phyloP scores from a whole-genome alignment of 2,797 vertebrate genomes.

The Neoniphon sammara region DNA sequence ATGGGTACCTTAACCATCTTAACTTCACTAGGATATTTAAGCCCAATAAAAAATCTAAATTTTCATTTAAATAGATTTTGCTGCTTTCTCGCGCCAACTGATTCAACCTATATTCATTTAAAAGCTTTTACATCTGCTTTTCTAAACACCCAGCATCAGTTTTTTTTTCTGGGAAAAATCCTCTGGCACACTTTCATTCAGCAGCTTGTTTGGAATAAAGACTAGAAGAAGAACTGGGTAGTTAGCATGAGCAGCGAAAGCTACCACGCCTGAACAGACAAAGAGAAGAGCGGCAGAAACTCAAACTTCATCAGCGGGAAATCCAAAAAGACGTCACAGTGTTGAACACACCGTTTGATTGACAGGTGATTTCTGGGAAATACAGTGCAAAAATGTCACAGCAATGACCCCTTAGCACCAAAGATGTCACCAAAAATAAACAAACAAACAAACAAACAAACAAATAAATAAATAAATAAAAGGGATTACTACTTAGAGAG shows the following conservation, averaged over 20 bases:
- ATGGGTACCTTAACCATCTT: too few relatives aligned
- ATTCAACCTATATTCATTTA: constrained; percentile 10
- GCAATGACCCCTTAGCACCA: not conserved
- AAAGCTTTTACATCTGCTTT: constrained; percentile 2
- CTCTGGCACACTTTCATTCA: not conserved
- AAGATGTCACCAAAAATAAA: too few relatives aligned
- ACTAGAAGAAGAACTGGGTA: not conserved
- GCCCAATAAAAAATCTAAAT: not conserved
- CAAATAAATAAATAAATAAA: too few relatives aligned
- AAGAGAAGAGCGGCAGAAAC: not conserved
- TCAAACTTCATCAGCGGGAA: too few relatives aligned
- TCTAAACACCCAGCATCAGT: too few relatives aligned
- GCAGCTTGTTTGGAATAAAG: not conserved
- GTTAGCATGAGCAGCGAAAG: not conserved
- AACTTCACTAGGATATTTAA: constrained; percentile 26
- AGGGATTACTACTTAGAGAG: not conserved
- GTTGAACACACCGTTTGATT: not conserved
- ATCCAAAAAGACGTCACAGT: not conserved
- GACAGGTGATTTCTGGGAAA: not conserved
- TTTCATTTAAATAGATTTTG: constrained; percentile 28
- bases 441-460: too few relatives aligned
- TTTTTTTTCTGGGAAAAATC: not conserved
- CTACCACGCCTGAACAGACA: not conserved
- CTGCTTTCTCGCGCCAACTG: not conserved
- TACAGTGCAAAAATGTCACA: not conserved